Conservation (phyloP, 2,888 invertebrate species). For the Hymenopus coronatus region DNA sequence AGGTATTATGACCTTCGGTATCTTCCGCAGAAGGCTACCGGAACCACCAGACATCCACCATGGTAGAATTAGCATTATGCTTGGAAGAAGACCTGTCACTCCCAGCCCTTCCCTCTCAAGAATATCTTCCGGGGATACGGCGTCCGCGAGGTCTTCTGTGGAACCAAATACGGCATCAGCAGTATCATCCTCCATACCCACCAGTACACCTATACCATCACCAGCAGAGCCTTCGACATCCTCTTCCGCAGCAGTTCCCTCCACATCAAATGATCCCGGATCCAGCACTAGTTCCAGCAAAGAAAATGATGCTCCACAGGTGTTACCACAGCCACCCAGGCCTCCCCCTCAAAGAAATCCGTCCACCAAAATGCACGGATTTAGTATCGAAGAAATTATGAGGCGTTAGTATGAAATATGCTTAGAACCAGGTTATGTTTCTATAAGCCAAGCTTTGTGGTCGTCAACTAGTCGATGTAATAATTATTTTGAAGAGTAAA, state of each 20-base stretch:
- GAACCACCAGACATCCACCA: conserved; percentile 37
- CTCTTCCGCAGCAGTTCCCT: conserved; percentile 37
- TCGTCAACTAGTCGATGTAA: not conserved
- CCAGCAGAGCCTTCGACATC: conserved; percentile 51
- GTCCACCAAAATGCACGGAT: conserved; percentile 71
- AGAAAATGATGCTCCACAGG: conserved; percentile 39
- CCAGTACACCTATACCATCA: conserved; percentile 35
- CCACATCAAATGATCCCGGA: not conserved
- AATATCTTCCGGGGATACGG: not conserved
- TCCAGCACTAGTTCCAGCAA: not conserved
- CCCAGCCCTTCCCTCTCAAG: not conserved
- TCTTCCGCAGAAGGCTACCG: conserved; percentile 34
- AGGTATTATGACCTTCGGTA: conserved; percentile 40
- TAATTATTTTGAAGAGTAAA: not conserved
- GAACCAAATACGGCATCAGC: conserved; percentile 33
- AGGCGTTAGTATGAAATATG: conserved; percentile 58
- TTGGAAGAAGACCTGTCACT: not conserved
- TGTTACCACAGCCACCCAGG: conserved; percentile 41
- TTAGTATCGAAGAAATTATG: conserved; percentile 90
- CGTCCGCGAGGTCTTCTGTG: conserved; percentile 35
- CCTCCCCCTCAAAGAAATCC: conserved; percentile 52
- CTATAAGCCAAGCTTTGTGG: not conserved
- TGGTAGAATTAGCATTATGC: conserved; percentile 1
- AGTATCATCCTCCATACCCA: conserved; percentile 33
- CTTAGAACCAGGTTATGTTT: not conserved